Base-by-base conservation (phyloP, 1,140 invertebrate genomes). In the Brachionus manjavacas region DNA sequence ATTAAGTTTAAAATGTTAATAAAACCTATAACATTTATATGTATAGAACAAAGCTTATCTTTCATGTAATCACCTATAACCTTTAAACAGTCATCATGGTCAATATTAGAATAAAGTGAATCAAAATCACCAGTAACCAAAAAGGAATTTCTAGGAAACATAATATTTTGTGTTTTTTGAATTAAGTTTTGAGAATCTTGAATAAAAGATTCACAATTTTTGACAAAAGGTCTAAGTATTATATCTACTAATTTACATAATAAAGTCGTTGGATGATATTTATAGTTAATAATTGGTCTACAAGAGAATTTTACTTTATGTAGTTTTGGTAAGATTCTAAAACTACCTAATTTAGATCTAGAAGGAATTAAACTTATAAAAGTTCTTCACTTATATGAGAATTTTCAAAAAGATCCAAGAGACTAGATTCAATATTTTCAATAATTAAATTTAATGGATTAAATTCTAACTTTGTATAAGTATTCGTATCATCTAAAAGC, bases 291-390 rank as follows among this genome's bases (percentile, higher is more conserved):
- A 28, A 70, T 70, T 28, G 66, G 66, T 70, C 66, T 70, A 31
- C 23, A 70, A 70, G 23, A 28, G 28, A 70, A 70, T 70, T 70
- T 70, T 28, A n/a, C 28, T 70, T 70, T 70, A 35, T 70, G 66
- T 28, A 70, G 4, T 70, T 70, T 70, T 28, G 66, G 66, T 70
- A 70, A 70, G 28, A 70, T 70, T 70, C 66, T 70, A 70, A 70
- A 70, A 31, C 23, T 70, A 31, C 66, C 66, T 28, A 70, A n/a
- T 70, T 35, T 25, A 70, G 66, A 70, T 9, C 28, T 70, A 31
- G 28, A 14, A 28, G 66, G 66, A 28, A 70, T n/a, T 25, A 70
- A 31, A 28, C 20, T 28, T 1, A 31, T 70, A 70, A 28, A 31
- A 70, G 14, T 70, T 70, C 28, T 31, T 25, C 23, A 70, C 28